Conservation (phyloP, 2,113 vertebrate species). For the Ptychochromis oligacanthus region DNA sequence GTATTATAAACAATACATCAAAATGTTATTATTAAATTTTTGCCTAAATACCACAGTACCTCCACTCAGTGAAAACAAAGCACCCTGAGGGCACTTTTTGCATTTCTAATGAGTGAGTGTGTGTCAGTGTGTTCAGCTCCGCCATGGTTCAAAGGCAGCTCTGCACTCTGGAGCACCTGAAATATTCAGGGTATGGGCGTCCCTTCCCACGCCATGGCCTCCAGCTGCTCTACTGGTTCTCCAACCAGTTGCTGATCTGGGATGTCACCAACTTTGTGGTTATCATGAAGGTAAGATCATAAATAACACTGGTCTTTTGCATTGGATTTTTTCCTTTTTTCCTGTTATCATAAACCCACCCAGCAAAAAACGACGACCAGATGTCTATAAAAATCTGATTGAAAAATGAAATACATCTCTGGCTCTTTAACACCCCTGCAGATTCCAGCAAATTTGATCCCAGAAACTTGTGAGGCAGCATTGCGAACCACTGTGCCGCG, state of each 20-base stretch:
- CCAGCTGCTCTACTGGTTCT: constrained; percentile 65
- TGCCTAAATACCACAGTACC: neutral
- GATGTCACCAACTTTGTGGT: neutral
- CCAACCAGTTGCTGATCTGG: constrained; percentile 47
- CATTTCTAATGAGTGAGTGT: neutral
- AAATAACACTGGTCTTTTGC: too few relatives aligned
- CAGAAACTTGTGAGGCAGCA: too few relatives aligned
- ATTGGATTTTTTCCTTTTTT: neutral
- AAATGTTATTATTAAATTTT: neutral
- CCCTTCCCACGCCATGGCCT: constrained; percentile 62
- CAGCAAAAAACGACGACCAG: neutral
- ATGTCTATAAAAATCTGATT: too few relatives aligned
- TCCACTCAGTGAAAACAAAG: neutral
- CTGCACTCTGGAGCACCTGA: constrained; percentile 31
- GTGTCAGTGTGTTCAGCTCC: neutral
- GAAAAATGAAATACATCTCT: too few relatives aligned
- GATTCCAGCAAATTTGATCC: too few relatives aligned
- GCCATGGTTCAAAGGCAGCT: constrained; percentile 36
- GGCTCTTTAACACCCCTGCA: too few relatives aligned
- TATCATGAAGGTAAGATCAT: constrained; percentile 32
- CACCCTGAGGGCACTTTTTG: neutral
- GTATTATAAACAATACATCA: neutral
- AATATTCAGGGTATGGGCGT: constrained; percentile 27
- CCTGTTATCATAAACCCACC: neutral
- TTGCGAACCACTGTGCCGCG: too few relatives aligned